Percentiles rank a stretch among this genome's conserved stretches.
phyloP scores from a whole-genome alignment of 2,888 invertebrate species.

The Rhagium mordax region DNA sequence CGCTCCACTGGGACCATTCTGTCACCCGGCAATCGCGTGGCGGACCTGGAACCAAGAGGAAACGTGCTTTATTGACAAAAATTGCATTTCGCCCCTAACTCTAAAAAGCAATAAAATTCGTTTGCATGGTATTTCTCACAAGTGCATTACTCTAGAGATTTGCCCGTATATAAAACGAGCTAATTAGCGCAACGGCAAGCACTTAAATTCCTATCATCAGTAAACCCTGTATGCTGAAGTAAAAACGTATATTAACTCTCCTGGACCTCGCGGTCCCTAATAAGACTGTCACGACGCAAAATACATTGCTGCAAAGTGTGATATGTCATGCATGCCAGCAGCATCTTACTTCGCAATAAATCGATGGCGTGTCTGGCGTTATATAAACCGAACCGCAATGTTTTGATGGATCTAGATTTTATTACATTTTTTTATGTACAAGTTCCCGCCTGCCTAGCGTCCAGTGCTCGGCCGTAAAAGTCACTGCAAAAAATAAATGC shows the following conservation, averaged over 20 bases:
- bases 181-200: too few relatives aligned
- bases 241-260: too few relatives aligned
- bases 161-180: too few relatives aligned
- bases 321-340: not conserved
- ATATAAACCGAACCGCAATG: not conserved
- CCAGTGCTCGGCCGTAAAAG: not conserved
- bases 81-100: too few relatives aligned
- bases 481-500: not conserved
- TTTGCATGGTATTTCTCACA: too few relatives aligned
- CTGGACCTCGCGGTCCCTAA: not conserved
- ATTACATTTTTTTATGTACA: not conserved
- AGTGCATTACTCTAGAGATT: too few relatives aligned
- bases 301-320: not conserved
- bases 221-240: too few relatives aligned
- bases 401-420: not conserved
- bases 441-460: not conserved
- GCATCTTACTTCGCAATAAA: not conserved
- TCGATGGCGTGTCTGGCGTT: not conserved
- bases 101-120: too few relatives aligned
- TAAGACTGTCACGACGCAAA: not conserved
- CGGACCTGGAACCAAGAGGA: conserved; percentile 68
- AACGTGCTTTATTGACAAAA: not conserved
- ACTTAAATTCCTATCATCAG: too few relatives aligned
- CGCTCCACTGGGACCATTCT: conserved; percentile 90
- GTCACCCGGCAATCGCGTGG: conserved; percentile 88